Percentiles rank a stretch among this genome's conserved stretches.
Evolutionary conservation across 2,797 vertebrate genomes (phyloP).

Genomic region (Pseudochirops corinnae): DNA sequence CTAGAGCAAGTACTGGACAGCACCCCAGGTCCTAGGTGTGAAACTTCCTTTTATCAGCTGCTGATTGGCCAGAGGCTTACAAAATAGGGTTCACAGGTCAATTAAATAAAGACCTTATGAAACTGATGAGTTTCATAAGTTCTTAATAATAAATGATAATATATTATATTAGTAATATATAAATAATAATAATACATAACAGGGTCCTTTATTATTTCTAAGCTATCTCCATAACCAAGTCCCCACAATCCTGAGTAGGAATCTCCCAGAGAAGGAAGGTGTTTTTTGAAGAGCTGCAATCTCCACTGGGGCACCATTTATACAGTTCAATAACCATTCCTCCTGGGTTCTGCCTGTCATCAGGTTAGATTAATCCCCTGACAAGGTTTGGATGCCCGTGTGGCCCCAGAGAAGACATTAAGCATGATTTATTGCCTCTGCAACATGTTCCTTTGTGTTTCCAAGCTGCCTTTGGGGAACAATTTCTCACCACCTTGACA

Average conservation of each 20-base stretch:
- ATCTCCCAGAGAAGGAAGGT: background rate
- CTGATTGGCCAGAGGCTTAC: background rate
- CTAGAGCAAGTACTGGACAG: background rate
- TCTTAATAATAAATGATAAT: background rate
- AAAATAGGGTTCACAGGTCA: background rate
- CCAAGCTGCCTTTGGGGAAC: slow-evolving; percentile 74
- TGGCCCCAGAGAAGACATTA: slow-evolving; percentile 61
- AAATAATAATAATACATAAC: background rate
- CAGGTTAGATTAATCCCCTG: slow-evolving; percentile 51
- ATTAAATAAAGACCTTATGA: background rate
- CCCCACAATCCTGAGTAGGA: fast-evolving
- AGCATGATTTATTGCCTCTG: slow-evolving; percentile 75
- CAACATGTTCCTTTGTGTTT: slow-evolving; percentile 70
- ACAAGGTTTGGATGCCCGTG: slow-evolving; percentile 46
- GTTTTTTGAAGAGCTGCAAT: fast-evolving
- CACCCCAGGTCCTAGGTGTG: background rate
- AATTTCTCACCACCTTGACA: slow-evolving; percentile 74
- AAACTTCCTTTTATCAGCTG: background rate
- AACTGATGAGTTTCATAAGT: background rate
- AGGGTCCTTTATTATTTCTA: too few species aligned
- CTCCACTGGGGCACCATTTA: background rate
- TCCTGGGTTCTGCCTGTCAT: slow-evolving; percentile 69
- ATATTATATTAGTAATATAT: background rate
- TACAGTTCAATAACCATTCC: slow-evolving; percentile 1
- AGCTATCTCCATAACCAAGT: fast-evolving